phyloP scores from a whole-genome alignment of 2,888 invertebrate genomes.

The Agrochola lychnidis region DNA sequence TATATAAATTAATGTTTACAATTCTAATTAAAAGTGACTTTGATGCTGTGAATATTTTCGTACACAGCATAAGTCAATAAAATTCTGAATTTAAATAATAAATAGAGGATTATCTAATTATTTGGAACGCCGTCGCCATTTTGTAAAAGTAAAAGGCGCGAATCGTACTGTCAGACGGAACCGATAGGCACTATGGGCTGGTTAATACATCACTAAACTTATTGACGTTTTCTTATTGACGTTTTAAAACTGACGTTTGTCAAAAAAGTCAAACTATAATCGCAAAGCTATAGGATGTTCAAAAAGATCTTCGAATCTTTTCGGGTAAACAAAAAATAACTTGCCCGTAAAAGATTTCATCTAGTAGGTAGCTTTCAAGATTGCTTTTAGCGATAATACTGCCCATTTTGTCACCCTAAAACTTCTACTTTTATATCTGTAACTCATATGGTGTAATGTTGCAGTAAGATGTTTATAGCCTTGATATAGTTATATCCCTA shows the following conservation, averaged over 20 bases:
- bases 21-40: slow-evolving; percentile 21
- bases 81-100: slow-evolving; percentile 20
- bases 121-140: slow-evolving; percentile 29
- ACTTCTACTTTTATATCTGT: too few species aligned
- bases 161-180: slow-evolving; percentile 2
- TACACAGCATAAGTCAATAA: neutral
- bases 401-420: too few species aligned
- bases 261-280: neutral
- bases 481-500: too few species aligned
- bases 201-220: slow-evolving; percentile 28
- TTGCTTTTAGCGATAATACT: too few species aligned
- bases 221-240: neutral
- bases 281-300: neutral
- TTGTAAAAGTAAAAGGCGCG: slow-evolving; percentile 48
- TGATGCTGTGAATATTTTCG: slow-evolving; percentile 16
- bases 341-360: neutral
- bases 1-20: slow-evolving; percentile 19
- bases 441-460: too few species aligned
- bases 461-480: too few species aligned
- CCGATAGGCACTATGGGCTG: neutral
- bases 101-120: slow-evolving; percentile 18
- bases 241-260: neutral
- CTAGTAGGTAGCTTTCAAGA: neutral
- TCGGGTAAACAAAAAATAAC: neutral
- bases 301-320: neutral